Evolutionary conservation across 1,140 invertebrate species (phyloP), one percentile per base, ranked within the genome.

Genomic region (Cotesia vestalis): DNA sequence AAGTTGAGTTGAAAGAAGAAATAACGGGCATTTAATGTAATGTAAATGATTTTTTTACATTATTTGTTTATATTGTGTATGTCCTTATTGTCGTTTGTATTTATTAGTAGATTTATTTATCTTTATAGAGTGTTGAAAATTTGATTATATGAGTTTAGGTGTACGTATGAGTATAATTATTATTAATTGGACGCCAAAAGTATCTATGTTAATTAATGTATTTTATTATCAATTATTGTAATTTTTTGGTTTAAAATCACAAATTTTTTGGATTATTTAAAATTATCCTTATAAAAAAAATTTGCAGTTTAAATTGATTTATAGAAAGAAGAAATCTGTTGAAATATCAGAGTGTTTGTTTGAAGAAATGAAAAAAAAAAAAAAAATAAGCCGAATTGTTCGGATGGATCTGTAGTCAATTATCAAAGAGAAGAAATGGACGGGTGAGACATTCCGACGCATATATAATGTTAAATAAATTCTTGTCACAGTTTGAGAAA

Each of bases 11-110:
- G 1, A 27, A 2, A 27, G 27, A 27, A 27, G 27, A 27, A 27
- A 27, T 27, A 2, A 3, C 27, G 27, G 27, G 27, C 27, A 27
- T 27, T 27, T 27, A 27, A 27, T 27, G 27, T 27, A 27, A 27
- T 27, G 27, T 27, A 27, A 27, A 27, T 27, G 1, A 27, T 17
- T 61, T 3, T 12, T 38, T 12, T 38, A 20, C 8, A n/a, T 40
- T 12, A 52, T 17, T 55, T 71, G 46, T 71, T 71, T 27, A 52
- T 66, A 71, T 55, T 71, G 55, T 71, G 36, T 57, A n/a, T 35
- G 27, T 66, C 69, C 55, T 71, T 2, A 27, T 64, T 14, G 11
- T 66, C 35, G 52, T 66, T 71, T 51, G 36, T 69, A 34, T 61
- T 40, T 60, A 60, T 34, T 40, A 46, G 60, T 61, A 59, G 51